Percentiles rank a stretch among this genome's conserved stretches.
Evolutionary conservation across 1,140 invertebrate genomes (phyloP).

Genomic region (Dreissena rostriformis): DNA sequence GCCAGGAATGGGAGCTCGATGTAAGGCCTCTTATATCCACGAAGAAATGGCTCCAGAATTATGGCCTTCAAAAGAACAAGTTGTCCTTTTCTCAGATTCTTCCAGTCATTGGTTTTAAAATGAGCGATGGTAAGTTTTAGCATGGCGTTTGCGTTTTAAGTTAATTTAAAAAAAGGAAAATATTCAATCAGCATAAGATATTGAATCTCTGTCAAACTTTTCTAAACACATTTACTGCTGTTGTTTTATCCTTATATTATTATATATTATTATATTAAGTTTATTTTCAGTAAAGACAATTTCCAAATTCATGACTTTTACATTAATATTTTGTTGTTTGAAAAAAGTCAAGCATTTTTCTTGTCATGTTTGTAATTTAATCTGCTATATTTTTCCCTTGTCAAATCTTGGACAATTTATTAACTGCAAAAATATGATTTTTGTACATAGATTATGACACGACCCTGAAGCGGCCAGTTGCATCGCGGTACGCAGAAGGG

Average conservation of each 20-base stretch:
- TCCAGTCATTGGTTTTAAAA: conserved; percentile 80
- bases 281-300: not conserved
- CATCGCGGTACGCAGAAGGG: conserved; percentile 76
- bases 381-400: too few relatives aligned
- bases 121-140: conserved; percentile 75
- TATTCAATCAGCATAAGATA: too few relatives aligned
- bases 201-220: too few relatives aligned
- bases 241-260: not conserved
- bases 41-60: conserved; percentile 78
- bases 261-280: not conserved
- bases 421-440: too few relatives aligned
- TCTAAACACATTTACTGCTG: not conserved
- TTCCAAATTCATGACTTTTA: too few relatives aligned
- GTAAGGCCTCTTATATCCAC: conserved; percentile 74
- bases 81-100: conserved; percentile 76
- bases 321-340: too few relatives aligned
- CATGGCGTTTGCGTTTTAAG: too few relatives aligned
- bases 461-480: conserved; percentile 75
- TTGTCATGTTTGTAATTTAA: too few relatives aligned
- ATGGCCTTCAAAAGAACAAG: conserved; percentile 77
- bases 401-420: too few relatives aligned
- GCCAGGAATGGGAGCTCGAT: conserved; percentile 77
- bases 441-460: conserved; percentile 73
- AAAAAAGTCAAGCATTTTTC: too few relatives aligned
- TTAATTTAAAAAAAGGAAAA: too few relatives aligned